Percentiles rank a stretch among this genome's conserved stretches.
These are phyloP conservation scores for Phrynocephalus forsythii DNA, from an alignment of 2,797 vertebrate species.

Conservation along the genomic window DNA sequence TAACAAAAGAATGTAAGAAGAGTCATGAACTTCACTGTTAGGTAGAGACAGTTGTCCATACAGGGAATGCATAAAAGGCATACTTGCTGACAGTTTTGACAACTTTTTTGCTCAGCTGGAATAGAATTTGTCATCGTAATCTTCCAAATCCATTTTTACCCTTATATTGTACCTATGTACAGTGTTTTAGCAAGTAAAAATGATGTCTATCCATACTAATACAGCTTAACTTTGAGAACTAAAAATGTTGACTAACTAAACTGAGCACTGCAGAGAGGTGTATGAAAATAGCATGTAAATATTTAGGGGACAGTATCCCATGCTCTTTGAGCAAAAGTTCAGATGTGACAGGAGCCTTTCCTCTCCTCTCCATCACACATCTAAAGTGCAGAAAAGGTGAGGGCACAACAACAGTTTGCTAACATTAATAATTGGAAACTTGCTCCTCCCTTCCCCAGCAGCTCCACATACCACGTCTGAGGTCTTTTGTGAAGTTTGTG, in stretches of 20 bases:
- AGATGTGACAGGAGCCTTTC: not conserved
- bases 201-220: not conserved
- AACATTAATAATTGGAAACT: too few species aligned
- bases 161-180: not conserved
- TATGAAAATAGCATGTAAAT: not conserved
- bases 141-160: not conserved
- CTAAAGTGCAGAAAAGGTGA: not conserved
- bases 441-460: too few species aligned
- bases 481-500: not conserved
- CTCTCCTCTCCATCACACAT: not conserved
- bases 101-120: not conserved
- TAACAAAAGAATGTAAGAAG: not conserved
- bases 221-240: not conserved
- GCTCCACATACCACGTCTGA: not conserved
- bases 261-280: not conserved
- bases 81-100: not conserved
- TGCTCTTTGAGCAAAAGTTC: not conserved
- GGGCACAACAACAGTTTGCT: too few species aligned
- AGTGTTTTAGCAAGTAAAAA: not conserved
- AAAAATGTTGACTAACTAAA: not conserved
- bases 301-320: not conserved
- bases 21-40: not conserved
- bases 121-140: not conserved
- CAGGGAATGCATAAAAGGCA: not conserved
- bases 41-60: not conserved